Conservation (phyloP, 2,113 vertebrate species). For the Zootoca vivipara region DNA sequence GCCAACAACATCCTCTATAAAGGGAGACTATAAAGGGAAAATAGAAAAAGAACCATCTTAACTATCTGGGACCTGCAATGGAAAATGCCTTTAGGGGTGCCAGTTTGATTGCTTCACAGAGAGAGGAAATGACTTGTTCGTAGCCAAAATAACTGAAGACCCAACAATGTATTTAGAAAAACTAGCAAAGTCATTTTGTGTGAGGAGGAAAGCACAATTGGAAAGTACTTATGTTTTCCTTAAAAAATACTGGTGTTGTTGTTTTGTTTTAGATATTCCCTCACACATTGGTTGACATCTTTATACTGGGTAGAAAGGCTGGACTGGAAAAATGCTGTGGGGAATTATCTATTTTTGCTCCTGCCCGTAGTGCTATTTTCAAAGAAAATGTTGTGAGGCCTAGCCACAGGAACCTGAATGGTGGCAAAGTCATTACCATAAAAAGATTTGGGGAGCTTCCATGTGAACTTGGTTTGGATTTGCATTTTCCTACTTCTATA, state of each 20-base stretch:
- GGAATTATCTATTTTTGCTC: neutral
- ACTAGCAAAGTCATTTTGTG: constrained; percentile 32
- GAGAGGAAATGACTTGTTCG: constrained; percentile 56
- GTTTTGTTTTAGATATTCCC: neutral
- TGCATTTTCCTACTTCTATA: neutral
- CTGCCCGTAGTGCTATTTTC: neutral
- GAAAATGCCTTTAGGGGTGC: constrained; percentile 61
- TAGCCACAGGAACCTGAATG: neutral
- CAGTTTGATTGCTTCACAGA: constrained; percentile 56
- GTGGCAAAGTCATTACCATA: neutral
- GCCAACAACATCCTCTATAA: constrained; percentile 41
- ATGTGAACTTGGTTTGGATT: neutral
- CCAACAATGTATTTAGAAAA: neutral
- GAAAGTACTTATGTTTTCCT: neutral
- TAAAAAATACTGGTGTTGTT: neutral
- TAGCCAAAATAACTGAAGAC: constrained; percentile 42
- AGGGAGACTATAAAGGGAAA: constrained; percentile 42
- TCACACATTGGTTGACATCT: neutral
- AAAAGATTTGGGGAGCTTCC: neutral
- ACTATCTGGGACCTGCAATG: constrained; percentile 45
- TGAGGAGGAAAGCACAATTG: constrained; percentile 20
- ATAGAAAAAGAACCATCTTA: neutral
- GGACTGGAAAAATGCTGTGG: neutral
- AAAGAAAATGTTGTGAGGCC: neutral
- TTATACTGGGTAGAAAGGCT: neutral